Conservation (phyloP, 2,888 invertebrate genomes). For the Eilema depressum region DNA sequence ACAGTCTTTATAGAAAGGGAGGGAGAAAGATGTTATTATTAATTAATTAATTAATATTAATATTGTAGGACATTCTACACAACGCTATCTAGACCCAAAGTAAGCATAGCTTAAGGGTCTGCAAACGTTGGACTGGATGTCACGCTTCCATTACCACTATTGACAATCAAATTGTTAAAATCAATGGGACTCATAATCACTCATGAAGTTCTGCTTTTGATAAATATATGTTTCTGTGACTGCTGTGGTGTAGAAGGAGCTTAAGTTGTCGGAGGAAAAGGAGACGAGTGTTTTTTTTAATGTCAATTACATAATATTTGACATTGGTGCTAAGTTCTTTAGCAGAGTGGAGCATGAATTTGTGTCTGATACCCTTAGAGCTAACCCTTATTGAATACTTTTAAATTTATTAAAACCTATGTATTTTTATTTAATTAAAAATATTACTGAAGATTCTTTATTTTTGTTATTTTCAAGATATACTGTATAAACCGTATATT, state of each 20-base stretch:
- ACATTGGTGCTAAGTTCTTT: neutral
- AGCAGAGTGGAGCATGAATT: neutral
- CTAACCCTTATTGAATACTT: neutral
- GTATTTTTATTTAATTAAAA: too few relatives aligned
- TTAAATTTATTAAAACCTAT: neutral
- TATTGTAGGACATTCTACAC: too few relatives aligned
- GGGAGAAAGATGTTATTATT: conserved; percentile 3
- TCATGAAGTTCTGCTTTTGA: neutral
- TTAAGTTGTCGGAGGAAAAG: neutral
- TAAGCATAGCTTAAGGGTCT: too few relatives aligned
- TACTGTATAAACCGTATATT: too few relatives aligned
- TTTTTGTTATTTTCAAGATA: neutral
- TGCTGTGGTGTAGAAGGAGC: neutral
- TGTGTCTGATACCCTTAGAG: neutral
- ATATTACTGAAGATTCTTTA: neutral
- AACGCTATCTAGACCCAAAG: too few relatives aligned
- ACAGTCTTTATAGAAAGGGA: conserved; percentile 37
- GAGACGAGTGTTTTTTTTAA: neutral
- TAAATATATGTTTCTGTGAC: neutral
- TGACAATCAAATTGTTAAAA: conserved; percentile 13
- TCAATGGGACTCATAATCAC: conserved; percentile 28
- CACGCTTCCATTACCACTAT: conserved; percentile 25
- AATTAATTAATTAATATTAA: too few relatives aligned
- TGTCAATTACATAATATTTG: neutral
- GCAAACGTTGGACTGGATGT: conserved; percentile 33